These are phyloP conservation scores for Petrocephalus sullivani DNA, from an alignment of 2,797 vertebrate species.

Conservation along the genomic window DNA sequence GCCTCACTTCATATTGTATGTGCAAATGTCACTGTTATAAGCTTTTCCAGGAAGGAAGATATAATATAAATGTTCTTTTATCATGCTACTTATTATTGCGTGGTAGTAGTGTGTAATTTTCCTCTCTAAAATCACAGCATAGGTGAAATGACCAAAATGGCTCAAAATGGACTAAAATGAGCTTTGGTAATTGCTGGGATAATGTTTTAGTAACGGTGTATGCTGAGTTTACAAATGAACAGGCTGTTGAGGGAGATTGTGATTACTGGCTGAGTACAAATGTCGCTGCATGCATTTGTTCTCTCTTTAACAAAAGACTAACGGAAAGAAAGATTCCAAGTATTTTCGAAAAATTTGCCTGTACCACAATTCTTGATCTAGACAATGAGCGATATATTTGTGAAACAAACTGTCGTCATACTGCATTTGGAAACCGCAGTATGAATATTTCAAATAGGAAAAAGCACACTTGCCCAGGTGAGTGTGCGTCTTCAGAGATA, in stretches of 20 bases:
- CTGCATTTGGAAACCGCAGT: conserved; percentile 1
- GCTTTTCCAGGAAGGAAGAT: background rate
- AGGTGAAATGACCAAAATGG: background rate
- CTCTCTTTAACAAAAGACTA: background rate
- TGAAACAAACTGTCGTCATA: background rate
- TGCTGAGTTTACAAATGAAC: background rate
- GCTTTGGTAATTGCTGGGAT: background rate
- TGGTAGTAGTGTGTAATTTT: background rate
- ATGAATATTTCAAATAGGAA: background rate
- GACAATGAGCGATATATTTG: background rate
- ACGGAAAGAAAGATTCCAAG: background rate
- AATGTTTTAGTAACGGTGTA: background rate
- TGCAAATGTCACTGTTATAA: conserved; percentile 5
- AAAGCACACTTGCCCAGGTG: background rate
- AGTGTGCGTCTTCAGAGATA: background rate
- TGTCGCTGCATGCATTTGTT: background rate
- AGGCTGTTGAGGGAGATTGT: background rate
- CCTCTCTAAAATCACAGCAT: background rate
- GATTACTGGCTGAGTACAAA: background rate
- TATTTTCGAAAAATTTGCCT: background rate
- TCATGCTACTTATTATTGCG: background rate
- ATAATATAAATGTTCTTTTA: conserved; percentile 2
- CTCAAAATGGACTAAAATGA: background rate
- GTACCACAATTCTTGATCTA: background rate
- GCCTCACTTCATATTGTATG: background rate